phyloP scores from a whole-genome alignment of 1,140 invertebrate species.

The Tetramorium simillimum region DNA sequence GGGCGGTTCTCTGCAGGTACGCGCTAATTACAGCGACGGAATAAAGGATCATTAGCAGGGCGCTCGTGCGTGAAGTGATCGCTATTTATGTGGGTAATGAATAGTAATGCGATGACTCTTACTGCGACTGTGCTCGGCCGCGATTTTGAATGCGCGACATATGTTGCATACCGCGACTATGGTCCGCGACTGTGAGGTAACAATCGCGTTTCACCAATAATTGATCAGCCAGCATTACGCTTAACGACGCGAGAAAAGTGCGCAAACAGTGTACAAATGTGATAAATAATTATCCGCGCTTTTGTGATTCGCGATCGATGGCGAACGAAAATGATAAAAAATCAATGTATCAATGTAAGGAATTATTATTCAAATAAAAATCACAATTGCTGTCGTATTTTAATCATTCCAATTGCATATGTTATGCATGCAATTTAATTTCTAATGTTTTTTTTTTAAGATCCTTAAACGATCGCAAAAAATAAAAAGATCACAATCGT shows the following conservation, averaged over 20 bases:
- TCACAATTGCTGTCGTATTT: background rate
- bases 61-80: constrained; percentile 44
- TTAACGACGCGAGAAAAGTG: constrained; percentile 20
- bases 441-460: background rate
- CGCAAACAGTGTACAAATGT: background rate
- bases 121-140: constrained; percentile 15
- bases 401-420: background rate
- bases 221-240: constrained; percentile 43
- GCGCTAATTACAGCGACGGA: constrained; percentile 54
- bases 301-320: background rate
- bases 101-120: constrained; percentile 59
- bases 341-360: background rate
- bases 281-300: background rate
- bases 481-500: background rate
- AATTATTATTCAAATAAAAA: background rate
- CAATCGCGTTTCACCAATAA: constrained; percentile 56
- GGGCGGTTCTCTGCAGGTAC: constrained; percentile 15
- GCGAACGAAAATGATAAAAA: background rate
- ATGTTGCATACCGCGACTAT: background rate
- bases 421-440: background rate
- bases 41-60: constrained; percentile 62
- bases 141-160: constrained; percentile 52
- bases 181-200: constrained; percentile 22
- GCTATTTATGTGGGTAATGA: constrained; percentile 57
- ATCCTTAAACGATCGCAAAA: background rate